Evolutionary conservation across 2,113 vertebrate genomes (phyloP), one percentile per base, ranked within the genome.

Genomic region (Chamaea fasciata): DNA sequence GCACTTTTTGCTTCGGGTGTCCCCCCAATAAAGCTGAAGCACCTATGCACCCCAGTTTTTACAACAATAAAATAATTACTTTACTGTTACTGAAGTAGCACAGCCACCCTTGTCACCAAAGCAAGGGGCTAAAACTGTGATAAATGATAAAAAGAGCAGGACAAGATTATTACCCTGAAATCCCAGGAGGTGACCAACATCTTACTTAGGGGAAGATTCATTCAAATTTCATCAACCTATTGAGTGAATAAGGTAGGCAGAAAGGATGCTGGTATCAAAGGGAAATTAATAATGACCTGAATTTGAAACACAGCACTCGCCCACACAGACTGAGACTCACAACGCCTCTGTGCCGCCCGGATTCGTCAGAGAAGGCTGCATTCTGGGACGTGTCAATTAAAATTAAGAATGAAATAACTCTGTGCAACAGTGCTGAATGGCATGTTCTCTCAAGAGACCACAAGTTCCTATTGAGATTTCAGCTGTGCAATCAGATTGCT

Each of bases 361-460:
- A 19, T 26, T 39, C 7, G 4, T 50, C 59, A 57, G 80, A 70
- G 73, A 37, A 57, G 71, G 92, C 6, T 90, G 95, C 92, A 96
- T 96, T 96, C 95, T 97, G 95, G 94, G 93, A 95, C 77, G 73
- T 9, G 96, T 93, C 96, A 96, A 94, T 96, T 96, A 95, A 95
- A 96, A 96, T 97, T 96, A 96, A 87, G 93, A 95, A 93, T 82
- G 76, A 96, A 96, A 89, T 94, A 96, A 94, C 96, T 90, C 85
- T 93, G 95, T 91, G 92, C 94, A 96, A 93, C 24, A 10, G 83
- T 89, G 95, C 95, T 94, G 92, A 96, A 97, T 97, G 96, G 96
- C 95, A 94, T 95, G 78, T 93, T 92, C 88, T 93, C 94, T 84
- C 83, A 56, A 53, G 96, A 93, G 93, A 84, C 71, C 76, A 63